A percentile compares a stretch with the other conserved stretches of the same genome.
phyloP scores from a whole-genome alignment of 2,888 invertebrate genomes.

The Eupithecia vulgata region DNA sequence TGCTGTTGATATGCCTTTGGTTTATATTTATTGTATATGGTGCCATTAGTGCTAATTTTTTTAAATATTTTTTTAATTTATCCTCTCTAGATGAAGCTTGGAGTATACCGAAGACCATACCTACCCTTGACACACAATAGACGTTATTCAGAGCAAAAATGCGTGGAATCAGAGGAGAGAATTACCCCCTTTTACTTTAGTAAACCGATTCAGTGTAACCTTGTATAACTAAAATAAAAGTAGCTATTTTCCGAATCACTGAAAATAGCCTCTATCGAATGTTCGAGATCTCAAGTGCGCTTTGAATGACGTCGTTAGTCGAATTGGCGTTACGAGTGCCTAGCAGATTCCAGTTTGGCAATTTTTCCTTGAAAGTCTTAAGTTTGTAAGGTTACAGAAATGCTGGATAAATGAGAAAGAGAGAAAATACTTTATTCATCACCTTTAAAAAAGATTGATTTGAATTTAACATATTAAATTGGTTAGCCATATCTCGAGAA shows the following conservation, averaged over 20 bases:
- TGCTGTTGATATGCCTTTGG: no score
- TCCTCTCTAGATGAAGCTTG: no score
- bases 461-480: no score
- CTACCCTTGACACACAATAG: no score
- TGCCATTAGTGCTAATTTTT: no score
- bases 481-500: no score
- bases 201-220: not conserved
- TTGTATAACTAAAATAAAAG: not conserved
- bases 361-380: not conserved
- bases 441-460: no score
- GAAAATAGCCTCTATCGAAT: not conserved
- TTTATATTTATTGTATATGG: no score
- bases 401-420: no score
- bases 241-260: not conserved
- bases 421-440: no score
- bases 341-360: constrained; percentile 4
- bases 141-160: not conserved
- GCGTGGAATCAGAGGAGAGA: not conserved
- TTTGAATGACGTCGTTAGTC: not conserved
- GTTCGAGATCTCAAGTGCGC: not conserved
- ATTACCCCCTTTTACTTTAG: not conserved
- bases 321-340: not conserved
- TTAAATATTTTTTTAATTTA: no score
- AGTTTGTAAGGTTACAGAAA: not conserved
- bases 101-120: no score